Evolutionary conservation across 2,113 vertebrate species (phyloP), one percentile per base, ranked within the genome.

Genomic region (Protomyctophum bolini): DNA sequence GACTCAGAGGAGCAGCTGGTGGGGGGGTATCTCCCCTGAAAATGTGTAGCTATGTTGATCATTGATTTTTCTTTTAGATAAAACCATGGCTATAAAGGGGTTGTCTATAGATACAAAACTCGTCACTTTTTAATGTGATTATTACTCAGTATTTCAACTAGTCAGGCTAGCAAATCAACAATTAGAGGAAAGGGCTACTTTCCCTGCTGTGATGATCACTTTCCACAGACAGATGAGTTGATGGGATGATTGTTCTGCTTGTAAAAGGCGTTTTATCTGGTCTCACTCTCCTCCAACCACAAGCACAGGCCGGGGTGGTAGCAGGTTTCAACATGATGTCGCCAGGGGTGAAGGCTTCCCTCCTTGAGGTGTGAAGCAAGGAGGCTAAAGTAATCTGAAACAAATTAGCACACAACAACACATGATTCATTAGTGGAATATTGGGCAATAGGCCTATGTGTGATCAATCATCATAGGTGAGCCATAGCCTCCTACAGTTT

Each of bases 151-250:
- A 48, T 21, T 28, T 76, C 75, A 49, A 12, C 51, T n/a, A 61
- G 10, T 5, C 21, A 64, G 63, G 63, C 58, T 52, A 58, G 60
- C 70, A 63, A 77, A 66, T 60, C 52, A 58, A 63, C 72, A 63
- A 79, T n/a, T 47, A 41, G 33, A 41, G 33, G 33, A 41, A 33
- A 41, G 33, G 33, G 33, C 33, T 41, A 54, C 70, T 81, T 80
- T 76, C 70, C 74, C 75, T 67, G 15, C 75, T 67, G 15, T 66
- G 41, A 2, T 61, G 49, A 84, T 80, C 83, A 76, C 29, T 9
- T 29, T 81, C 79, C 76, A 66, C 68, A 69, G 58, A 45, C 21
- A 29, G 60, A 21, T 50, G 63, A 41, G 33, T 41, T 3, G 33
- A 6, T 41, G 3, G 33, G 33, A 6, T 41, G 3, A 41, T 3